Percentiles rank a stretch among this genome's conserved stretches.
These are phyloP conservation scores for Bujurquina vittata DNA, from an alignment of 2,113 vertebrate species.

Conservation along the genomic window DNA sequence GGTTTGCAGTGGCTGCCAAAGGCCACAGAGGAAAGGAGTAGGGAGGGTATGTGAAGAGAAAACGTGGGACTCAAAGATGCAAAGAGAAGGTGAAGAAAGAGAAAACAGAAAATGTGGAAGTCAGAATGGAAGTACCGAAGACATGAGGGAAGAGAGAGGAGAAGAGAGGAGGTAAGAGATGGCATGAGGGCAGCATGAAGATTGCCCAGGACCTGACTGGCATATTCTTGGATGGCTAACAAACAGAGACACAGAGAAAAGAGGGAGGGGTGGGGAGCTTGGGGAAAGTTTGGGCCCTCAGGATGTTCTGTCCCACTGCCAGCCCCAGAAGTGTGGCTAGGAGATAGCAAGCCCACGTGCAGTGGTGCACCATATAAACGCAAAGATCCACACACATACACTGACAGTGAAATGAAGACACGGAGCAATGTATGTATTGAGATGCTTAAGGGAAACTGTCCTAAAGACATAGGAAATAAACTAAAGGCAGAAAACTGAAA, in stretches of 20 bases:
- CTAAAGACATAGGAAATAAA: not conserved
- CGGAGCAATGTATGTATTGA: conserved; percentile 39
- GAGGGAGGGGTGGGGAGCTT: conserved; percentile 52
- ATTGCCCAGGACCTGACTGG: conserved; percentile 75
- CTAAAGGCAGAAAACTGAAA: not conserved
- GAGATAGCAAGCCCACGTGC: conserved; percentile 76
- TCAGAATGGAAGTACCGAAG: conserved; percentile 2
- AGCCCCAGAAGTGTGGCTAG: conserved; percentile 78
- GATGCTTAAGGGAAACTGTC: conserved; percentile 13
- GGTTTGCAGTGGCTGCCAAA: conserved; percentile 60
- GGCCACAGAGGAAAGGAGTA: conserved; percentile 43
- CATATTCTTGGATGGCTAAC: conserved; percentile 78
- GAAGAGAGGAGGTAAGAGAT: conserved; percentile 58
- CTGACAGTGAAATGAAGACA: conserved; percentile 22
- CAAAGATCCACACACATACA: conserved; percentile 42
- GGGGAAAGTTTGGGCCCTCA: conserved; percentile 73
- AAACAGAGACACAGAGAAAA: conserved; percentile 58
- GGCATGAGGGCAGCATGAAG: conserved; percentile 69
- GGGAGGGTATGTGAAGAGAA: not conserved
- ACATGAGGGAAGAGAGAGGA: conserved; percentile 25
- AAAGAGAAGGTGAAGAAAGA: conserved; percentile 32
- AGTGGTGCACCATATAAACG: conserved; percentile 49
- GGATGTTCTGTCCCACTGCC: conserved; percentile 76
- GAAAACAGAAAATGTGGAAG: conserved; percentile 5
- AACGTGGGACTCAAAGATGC: conserved; percentile 47